Conservation (phyloP, 2,113 vertebrate genomes). For the Callionymus lyra region DNA sequence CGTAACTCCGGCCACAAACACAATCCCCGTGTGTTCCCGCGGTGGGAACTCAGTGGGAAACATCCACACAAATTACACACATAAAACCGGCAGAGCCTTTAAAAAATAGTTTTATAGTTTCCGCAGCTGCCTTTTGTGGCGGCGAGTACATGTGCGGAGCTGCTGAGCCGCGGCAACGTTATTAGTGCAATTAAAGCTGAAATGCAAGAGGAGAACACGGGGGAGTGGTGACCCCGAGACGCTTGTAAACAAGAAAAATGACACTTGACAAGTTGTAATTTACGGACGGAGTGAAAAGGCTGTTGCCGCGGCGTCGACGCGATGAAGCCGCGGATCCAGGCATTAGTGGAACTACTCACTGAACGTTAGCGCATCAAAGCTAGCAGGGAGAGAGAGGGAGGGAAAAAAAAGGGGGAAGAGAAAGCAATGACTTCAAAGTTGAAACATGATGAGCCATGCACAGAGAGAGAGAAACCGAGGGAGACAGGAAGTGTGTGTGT, state of each 20-base stretch:
- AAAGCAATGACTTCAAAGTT: constrained; percentile 63
- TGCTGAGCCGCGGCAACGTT: constrained; percentile 52
- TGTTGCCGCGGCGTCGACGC: constrained; percentile 53
- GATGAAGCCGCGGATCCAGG: constrained; percentile 47
- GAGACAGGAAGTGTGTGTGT: constrained; percentile 34
- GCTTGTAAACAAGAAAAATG: constrained; percentile 72
- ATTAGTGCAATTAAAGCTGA: constrained; percentile 70
- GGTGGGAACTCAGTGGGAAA: constrained; percentile 67
- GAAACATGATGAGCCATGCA: constrained; percentile 50
- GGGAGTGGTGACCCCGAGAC: constrained; percentile 58
- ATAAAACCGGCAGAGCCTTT: constrained; percentile 65
- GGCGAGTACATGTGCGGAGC: constrained; percentile 53
- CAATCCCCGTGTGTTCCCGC: constrained; percentile 57
- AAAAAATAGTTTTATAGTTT: constrained; percentile 74
- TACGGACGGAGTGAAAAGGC: constrained; percentile 62
- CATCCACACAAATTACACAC: constrained; percentile 68
- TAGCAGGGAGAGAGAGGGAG: constrained; percentile 46
- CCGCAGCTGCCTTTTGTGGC: constrained; percentile 56
- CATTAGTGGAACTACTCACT: constrained; percentile 67
- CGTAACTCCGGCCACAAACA: constrained; percentile 44
- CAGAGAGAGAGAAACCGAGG: constrained; percentile 23
- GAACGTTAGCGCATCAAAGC: constrained; percentile 69
- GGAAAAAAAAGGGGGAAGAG: constrained; percentile 35
- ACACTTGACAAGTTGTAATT: constrained; percentile 75
- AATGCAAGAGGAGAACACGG: constrained; percentile 57